These are phyloP conservation scores for Cantharis rufa DNA, from an alignment of 2,888 invertebrate species.

Conservation along the genomic window DNA sequence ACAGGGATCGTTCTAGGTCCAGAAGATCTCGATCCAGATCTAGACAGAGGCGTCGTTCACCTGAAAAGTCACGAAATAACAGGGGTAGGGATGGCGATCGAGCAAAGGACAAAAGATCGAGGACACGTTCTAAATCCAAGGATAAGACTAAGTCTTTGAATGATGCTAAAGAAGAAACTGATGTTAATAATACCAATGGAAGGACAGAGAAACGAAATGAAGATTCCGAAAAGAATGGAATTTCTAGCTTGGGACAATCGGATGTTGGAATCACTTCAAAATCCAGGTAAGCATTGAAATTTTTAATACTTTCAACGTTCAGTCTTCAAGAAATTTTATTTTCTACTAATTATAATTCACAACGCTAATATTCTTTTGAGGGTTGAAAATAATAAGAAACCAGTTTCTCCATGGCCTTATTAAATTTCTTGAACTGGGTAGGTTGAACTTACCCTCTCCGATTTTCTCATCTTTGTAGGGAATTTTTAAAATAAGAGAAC, in stretches of 20 bases:
- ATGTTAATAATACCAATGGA: conserved; percentile 50
- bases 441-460: not conserved
- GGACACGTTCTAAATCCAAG: conserved; percentile 44
- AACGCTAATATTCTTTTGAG: not conserved
- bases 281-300: conserved; percentile 36
- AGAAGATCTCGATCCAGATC: conserved; percentile 45
- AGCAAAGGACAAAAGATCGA: conserved; percentile 37
- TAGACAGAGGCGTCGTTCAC: conserved; percentile 38
- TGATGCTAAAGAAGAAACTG: conserved; percentile 50
- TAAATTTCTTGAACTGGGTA: not conserved
- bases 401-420: not conserved
- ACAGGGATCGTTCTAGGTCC: conserved; percentile 46
- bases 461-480: too few relatives aligned
- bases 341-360: not conserved
- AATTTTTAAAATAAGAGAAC: too few relatives aligned
- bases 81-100: conserved; percentile 40
- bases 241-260: conserved; percentile 41
- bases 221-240: conserved; percentile 41
- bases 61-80: conserved; percentile 35
- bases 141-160: conserved; percentile 36
- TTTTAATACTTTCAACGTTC: not conserved
- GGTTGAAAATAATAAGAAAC: not conserved
- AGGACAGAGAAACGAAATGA: conserved; percentile 42
- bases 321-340: too few relatives aligned
- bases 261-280: conserved; percentile 37